Conservation (phyloP, 2,797 vertebrate genomes). For the Lutra lutra region DNA sequence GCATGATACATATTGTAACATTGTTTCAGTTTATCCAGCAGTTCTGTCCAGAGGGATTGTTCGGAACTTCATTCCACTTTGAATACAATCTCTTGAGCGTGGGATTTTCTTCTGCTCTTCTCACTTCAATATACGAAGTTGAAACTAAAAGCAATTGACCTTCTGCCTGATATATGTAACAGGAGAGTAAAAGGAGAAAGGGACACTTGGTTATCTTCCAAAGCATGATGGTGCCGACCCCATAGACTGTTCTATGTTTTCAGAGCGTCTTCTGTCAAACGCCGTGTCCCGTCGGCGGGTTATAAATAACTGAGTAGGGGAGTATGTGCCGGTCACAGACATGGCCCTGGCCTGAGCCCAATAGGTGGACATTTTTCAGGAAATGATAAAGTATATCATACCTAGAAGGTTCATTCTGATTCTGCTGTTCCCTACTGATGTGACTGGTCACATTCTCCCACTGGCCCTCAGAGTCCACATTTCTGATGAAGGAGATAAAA, state of each 20-base stretch:
- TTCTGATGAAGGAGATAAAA: background rate
- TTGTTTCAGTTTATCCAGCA: background rate
- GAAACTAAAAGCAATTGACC: background rate
- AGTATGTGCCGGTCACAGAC: rapidly evolving
- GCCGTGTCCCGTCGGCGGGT: rapidly evolving
- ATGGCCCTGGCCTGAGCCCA: background rate
- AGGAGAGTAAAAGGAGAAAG: background rate
- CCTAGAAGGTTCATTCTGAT: background rate
- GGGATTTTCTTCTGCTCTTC: background rate
- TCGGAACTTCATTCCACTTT: background rate
- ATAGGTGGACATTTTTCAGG: background rate
- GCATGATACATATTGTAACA: background rate
- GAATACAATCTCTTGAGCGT: background rate
- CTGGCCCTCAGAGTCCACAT: background rate
- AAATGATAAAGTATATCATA: rapidly evolving
- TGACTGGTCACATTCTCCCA: background rate
- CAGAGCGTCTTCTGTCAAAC: background rate
- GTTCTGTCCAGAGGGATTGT: background rate
- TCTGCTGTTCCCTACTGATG: rapidly evolving
- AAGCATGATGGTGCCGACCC: background rate
- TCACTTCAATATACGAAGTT: background rate
- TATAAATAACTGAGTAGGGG: too few relatives aligned
- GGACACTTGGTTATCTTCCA: background rate
- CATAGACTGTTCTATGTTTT: rapidly evolving
- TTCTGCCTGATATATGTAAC: rapidly evolving